Evolutionary conservation across 1,140 invertebrate species (phyloP), one percentile per base, ranked within the genome.

Genomic region (Gonatopus flavifemur): DNA sequence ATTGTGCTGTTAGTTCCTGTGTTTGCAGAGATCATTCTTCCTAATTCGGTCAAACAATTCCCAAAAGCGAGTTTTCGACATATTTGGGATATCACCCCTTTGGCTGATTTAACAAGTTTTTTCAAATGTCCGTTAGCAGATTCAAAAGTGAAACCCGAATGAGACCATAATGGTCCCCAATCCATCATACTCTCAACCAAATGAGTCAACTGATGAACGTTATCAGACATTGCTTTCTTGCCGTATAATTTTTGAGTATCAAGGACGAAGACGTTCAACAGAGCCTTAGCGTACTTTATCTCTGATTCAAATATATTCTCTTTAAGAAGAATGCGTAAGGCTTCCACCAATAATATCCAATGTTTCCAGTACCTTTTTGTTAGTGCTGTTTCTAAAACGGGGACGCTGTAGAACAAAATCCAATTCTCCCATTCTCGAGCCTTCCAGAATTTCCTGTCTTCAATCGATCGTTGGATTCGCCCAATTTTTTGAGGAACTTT

Each of bases 151-250:
- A 57, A 59, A 21, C 46, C 54, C 21, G 41, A 49, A 25, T 53
- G 32, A 20, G 28, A n/a, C 28, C 44, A 54, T 4, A 59, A 18
- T 10, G 57, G 57, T n/a, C 57, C 57, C 57, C 55, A 60, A 5
- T 59, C 42, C 8, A 18, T 22, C 5, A 60, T 55, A 33, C 43
- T 43, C 9, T 45, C 19, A 3, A 44, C 9, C n/a, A 59, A 35
- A 46, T 58, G 57, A 1, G 38, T 12, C 15, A 57, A 50, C 7
- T 41, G 21, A 50, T 60, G 55, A 4, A 60, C 45, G 35, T 60
- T 60, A 42, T 42, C 55, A 13, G 16, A 35, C 9, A 56, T 16
- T 22, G 59, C 12, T 28, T 49, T 36, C 28, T 18, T 13, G 9
- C 53, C 52, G 37, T 60, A 62, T 6, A 59, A 28, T 13, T 3